These are phyloP conservation scores for Aporophyla nigra DNA, from an alignment of 2,888 invertebrate genomes.

Conservation along the genomic window DNA sequence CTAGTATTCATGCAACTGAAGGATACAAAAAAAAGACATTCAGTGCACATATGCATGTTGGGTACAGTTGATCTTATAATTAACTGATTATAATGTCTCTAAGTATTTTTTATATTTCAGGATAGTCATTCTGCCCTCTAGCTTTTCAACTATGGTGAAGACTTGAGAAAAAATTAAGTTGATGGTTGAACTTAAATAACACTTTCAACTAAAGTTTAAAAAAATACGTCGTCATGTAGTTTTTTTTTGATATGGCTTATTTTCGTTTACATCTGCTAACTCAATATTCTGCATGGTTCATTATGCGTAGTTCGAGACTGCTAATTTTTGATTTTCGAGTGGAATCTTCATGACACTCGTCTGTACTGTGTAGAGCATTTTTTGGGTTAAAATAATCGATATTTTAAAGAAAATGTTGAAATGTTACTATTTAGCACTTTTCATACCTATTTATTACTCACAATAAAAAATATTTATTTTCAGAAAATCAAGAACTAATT, in stretches of 20 bases:
- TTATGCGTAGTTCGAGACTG: background rate
- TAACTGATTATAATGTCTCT: background rate
- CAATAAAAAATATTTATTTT: conserved; percentile 61
- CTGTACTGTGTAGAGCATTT: background rate
- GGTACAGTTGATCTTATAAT: background rate
- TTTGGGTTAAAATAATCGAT: background rate
- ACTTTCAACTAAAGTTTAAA: background rate
- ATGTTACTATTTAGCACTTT: background rate
- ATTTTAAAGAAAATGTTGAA: background rate
- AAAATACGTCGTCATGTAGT: background rate
- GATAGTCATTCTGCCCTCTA: background rate
- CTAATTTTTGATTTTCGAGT: background rate
- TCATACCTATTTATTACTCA: background rate
- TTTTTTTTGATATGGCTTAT: background rate
- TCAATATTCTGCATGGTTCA: background rate
- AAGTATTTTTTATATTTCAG: background rate
- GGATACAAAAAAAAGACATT: background rate
- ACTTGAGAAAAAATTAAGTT: too few species aligned
- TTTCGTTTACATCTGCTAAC: background rate
- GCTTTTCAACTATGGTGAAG: background rate
- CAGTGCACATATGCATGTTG: background rate
- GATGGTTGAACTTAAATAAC: background rate
- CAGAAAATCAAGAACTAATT: conserved; percentile 86
- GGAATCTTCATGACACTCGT: background rate
- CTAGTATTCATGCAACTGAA: background rate